Percentiles rank a stretch among this genome's conserved stretches.
Conservation (phyloP, 2,113 vertebrate species). For the Thymallus thymallus region DNA sequence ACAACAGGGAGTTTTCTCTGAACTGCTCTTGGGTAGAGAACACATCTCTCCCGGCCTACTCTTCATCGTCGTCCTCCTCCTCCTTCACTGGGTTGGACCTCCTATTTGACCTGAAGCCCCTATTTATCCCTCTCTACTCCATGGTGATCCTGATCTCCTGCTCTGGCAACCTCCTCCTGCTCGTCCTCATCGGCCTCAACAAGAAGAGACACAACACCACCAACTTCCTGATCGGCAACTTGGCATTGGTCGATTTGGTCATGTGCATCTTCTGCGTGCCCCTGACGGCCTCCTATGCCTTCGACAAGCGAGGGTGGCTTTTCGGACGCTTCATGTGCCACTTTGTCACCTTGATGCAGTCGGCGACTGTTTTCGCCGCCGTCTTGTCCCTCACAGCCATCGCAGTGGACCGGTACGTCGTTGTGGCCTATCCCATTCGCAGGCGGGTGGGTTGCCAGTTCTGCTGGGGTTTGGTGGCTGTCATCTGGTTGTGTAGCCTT, state of each 20-base stretch:
- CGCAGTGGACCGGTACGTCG: slow-evolving; percentile 82
- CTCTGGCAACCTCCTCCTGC: slow-evolving; percentile 79
- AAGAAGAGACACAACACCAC: slow-evolving; percentile 86
- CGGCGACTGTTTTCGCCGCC: slow-evolving; percentile 77
- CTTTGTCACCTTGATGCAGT: slow-evolving; percentile 82
- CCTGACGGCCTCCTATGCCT: slow-evolving; percentile 82
- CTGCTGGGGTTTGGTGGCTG: slow-evolving; percentile 70
- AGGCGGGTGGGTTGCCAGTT: slow-evolving; percentile 71
- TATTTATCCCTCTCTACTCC: slow-evolving; percentile 83
- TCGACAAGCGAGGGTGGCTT: slow-evolving; percentile 82
- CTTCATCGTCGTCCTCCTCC: slow-evolving; percentile 35
- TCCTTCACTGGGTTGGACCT: slow-evolving; percentile 79
- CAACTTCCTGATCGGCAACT: slow-evolving; percentile 85
- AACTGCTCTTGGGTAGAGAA: slow-evolving; percentile 51
- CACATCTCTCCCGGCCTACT: slow-evolving; percentile 23
- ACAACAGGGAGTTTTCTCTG: neutral
- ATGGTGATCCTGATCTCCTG: slow-evolving; percentile 77
- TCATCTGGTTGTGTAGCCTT: slow-evolving; percentile 80
- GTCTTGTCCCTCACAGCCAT: slow-evolving; percentile 86
- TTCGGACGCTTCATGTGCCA: slow-evolving; percentile 82
- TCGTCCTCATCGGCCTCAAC: slow-evolving; percentile 81
- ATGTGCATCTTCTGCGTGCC: slow-evolving; percentile 87
- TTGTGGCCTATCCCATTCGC: slow-evolving; percentile 82
- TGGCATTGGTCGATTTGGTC: slow-evolving; percentile 80
- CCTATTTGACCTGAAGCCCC: slow-evolving; percentile 76